phyloP scores from a whole-genome alignment of 2,797 vertebrate genomes.

The Haliaeetus albicilla region DNA sequence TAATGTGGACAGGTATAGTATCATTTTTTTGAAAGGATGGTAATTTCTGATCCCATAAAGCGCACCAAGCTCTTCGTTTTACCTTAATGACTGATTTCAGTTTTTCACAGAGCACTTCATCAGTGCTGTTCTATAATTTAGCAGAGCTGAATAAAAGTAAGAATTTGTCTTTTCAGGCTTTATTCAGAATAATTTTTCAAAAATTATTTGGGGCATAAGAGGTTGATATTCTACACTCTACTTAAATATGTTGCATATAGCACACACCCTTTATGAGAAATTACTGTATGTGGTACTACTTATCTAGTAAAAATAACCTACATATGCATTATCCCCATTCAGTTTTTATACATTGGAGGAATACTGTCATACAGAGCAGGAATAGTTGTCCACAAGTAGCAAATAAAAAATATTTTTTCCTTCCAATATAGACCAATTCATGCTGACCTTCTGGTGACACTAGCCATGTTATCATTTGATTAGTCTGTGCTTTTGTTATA shows the following conservation, averaged over 20 bases:
- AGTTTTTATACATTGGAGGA: neutral
- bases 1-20: neutral
- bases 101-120: neutral
- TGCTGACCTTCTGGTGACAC: fast-evolving
- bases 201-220: neutral
- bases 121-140: neutral
- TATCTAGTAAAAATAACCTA: neutral
- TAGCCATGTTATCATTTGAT: neutral
- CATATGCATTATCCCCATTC: neutral
- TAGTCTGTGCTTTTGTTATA: neutral
- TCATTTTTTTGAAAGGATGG: neutral
- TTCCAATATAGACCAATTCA: neutral
- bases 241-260: neutral
- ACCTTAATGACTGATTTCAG: neutral
- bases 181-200: neutral
- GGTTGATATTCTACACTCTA: neutral
- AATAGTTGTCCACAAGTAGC: neutral
- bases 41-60: neutral
- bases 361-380: neutral
- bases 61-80: fast-evolving
- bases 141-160: neutral
- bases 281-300: neutral
- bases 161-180: neutral
- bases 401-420: neutral
- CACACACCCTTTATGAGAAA: neutral